Conservation (phyloP, 2,113 vertebrate species). For the Cygnus atratus region DNA sequence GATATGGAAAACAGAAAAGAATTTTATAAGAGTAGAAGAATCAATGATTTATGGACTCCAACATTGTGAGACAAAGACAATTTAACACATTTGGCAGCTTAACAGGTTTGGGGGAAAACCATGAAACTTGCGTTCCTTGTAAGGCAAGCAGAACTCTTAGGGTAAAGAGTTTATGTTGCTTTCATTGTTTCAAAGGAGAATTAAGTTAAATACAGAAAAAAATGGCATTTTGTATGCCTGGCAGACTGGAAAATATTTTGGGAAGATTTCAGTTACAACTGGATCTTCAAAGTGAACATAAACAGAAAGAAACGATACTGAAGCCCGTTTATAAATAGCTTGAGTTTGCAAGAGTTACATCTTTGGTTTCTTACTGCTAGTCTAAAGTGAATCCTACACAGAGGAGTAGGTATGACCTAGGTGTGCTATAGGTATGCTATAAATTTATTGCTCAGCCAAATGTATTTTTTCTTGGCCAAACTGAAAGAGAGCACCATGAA, state of each 20-base stretch:
- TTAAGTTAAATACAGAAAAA: neutral
- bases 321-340: neutral
- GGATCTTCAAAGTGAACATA: neutral
- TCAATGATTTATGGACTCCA: neutral
- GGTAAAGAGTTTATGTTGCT: neutral
- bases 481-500: neutral
- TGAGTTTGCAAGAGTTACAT: neutral
- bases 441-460: neutral
- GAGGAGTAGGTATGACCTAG: neutral
- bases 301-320: neutral
- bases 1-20: neutral
- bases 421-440: neutral
- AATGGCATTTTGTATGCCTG: neutral
- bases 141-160: neutral
- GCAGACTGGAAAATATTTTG: conserved; percentile 12
- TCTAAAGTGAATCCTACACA: neutral
- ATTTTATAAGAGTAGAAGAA: neutral
- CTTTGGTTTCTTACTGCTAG: neutral
- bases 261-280: neutral
- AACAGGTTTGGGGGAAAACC: neutral
- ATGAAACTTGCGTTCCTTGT: neutral
- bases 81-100: neutral
- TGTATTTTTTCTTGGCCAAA: neutral
- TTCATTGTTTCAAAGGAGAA: conserved; percentile 26
- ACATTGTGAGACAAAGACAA: neutral